Evolutionary conservation across 53 echinoderm and acorn worm species (phyloP).

Genomic region (Paracentrotus lividus): DNA sequence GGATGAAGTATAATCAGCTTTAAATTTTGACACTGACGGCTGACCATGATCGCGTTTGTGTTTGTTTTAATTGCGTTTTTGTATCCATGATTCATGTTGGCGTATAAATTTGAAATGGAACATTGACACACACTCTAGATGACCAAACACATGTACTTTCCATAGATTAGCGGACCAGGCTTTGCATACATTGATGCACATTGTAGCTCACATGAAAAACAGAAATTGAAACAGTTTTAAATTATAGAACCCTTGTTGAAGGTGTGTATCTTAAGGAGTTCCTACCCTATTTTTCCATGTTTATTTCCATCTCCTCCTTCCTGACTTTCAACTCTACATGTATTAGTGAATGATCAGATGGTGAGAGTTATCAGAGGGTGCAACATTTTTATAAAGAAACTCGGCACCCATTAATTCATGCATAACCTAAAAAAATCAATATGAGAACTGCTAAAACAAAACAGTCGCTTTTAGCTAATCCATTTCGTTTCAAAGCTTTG

Average conservation of each 20-base stretch:
- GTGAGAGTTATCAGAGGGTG: background rate
- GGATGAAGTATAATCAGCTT: no score
- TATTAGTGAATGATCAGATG: background rate
- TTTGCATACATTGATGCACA: background rate
- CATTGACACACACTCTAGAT: no score
- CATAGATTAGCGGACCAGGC: background rate
- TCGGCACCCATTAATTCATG: no score
- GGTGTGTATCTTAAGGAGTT: background rate
- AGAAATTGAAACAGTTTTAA: background rate
- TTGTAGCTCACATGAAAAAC: background rate
- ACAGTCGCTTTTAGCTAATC: no score
- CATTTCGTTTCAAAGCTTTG: no score
- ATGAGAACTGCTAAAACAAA: no score
- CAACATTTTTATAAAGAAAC: background rate
- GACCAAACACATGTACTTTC: background rate
- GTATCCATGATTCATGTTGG: no score
- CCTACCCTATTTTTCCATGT: background rate
- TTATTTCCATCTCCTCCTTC: constrained; percentile 22
- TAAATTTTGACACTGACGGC: no score
- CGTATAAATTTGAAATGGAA: no score
- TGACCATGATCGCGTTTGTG: no score
- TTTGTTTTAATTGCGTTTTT: no score
- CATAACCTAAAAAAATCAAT: no score
- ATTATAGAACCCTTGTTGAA: background rate
- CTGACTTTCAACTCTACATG: constrained; percentile 21